Conservation (phyloP, 2,113 vertebrate species). For the Illadopsis cleaveri region DNA sequence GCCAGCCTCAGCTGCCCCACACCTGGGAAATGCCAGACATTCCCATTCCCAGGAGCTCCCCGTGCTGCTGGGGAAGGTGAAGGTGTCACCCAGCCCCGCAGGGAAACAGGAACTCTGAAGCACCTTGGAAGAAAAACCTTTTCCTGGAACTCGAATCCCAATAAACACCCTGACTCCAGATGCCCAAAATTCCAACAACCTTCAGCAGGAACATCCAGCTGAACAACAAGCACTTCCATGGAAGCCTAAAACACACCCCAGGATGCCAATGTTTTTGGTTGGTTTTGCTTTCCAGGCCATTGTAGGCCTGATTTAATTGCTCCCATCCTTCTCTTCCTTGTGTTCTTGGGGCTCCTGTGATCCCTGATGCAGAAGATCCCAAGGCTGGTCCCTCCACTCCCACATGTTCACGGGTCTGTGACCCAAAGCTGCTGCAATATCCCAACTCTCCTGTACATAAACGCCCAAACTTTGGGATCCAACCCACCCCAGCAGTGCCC, state of each 20-base stretch:
- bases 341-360: background rate
- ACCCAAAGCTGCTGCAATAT: background rate
- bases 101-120: background rate
- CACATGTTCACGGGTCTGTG: background rate
- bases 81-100: background rate
- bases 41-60: background rate
- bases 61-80: background rate
- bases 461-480: background rate
- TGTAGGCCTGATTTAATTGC: background rate
- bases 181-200: background rate
- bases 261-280: no score
- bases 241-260: background rate
- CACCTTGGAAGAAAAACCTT: background rate
- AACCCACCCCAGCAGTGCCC: background rate
- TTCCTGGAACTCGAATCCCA: background rate
- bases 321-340: background rate
- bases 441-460: background rate
- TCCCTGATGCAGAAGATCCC: background rate
- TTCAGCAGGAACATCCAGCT: background rate
- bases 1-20: background rate
- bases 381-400: background rate
- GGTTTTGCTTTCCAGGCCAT: background rate
- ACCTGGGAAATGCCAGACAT: accelerated
- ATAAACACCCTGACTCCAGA: background rate
- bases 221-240: background rate